A percentile compares a stretch with the other conserved stretches of the same genome.
Conservation (phyloP, 2,113 vertebrate species). For the Carassius gibelio region DNA sequence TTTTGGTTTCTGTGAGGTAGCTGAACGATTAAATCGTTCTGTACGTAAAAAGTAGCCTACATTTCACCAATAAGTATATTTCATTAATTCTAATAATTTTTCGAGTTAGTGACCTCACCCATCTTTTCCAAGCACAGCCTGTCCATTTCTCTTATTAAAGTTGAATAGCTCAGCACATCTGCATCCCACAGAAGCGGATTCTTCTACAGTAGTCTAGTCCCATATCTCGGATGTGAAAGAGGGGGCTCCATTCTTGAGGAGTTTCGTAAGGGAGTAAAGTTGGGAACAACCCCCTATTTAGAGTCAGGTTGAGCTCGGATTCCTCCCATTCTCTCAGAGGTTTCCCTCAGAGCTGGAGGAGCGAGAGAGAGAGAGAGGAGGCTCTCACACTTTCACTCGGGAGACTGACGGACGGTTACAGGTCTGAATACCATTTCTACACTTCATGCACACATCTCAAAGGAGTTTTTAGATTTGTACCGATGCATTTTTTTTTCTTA, state of each 20-base stretch:
- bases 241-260: constrained; percentile 78
- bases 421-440: neutral
- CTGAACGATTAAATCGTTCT: neutral
- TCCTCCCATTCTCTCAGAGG: constrained; percentile 87
- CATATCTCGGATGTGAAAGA: neutral
- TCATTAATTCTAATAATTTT: neutral
- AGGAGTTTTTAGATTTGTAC: neutral
- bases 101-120: neutral
- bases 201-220: neutral
- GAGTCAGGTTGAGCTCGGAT: constrained; percentile 86
- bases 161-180: neutral
- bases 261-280: constrained; percentile 88
- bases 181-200: neutral
- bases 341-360: constrained; percentile 76
- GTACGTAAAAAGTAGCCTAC: neutral
- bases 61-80: neutral
- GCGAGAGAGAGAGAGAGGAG: constrained; percentile 29
- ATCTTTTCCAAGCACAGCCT: neutral
- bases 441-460: too few species aligned
- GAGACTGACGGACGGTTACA: neutral
- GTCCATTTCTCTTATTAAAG: neutral
- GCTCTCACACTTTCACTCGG: neutral
- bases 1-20: neutral
- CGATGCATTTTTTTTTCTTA: neutral
- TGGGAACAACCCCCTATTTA: constrained; percentile 96